Conservation (phyloP, 2,888 invertebrate species). For the Drosophila kambysellisi region DNA sequence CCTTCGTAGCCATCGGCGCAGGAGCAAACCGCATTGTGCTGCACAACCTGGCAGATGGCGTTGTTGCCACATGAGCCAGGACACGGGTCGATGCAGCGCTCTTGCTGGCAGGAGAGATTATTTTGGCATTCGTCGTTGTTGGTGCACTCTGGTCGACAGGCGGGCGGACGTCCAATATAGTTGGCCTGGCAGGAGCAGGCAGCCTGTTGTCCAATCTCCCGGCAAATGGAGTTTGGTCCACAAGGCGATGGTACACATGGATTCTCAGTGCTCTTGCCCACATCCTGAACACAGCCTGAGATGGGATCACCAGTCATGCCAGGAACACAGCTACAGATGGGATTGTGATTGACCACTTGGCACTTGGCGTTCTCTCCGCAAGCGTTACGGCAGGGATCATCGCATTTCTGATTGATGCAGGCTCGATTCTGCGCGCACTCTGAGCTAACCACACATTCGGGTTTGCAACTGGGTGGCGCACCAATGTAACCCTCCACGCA, state of each 20-base stretch:
- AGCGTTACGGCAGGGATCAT: slow-evolving; percentile 89
- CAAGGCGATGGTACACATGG: slow-evolving; percentile 93
- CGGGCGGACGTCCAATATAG: slow-evolving; percentile 93
- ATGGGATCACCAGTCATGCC: slow-evolving; percentile 89
- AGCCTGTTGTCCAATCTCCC: slow-evolving; percentile 92
- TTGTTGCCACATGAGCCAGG: slow-evolving; percentile 91
- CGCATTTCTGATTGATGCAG: slow-evolving; percentile 88
- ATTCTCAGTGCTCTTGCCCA: slow-evolving; percentile 84
- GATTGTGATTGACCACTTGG: slow-evolving; percentile 89
- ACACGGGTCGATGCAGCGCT: slow-evolving; percentile 94
- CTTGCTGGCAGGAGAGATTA: slow-evolving; percentile 92
- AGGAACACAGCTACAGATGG: slow-evolving; percentile 88
- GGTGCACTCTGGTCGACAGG: slow-evolving; percentile 93
- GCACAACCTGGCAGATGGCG: slow-evolving; percentile 93
- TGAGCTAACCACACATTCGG: slow-evolving; percentile 89
- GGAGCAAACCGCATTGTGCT: slow-evolving; percentile 92
- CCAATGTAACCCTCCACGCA: slow-evolving; percentile 88
- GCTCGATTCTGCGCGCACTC: slow-evolving; percentile 89
- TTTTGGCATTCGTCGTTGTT: slow-evolving; percentile 93
- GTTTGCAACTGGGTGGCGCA: slow-evolving; percentile 88
- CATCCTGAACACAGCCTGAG: slow-evolving; percentile 86
- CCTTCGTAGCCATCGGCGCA: slow-evolving; percentile 94
- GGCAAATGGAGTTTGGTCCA: slow-evolving; percentile 93
- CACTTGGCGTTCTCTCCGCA: slow-evolving; percentile 89
- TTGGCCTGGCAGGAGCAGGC: slow-evolving; percentile 93